Base-by-base conservation (phyloP, 2,797 vertebrate genomes). In the Neosalanx taihuensis region DNA sequence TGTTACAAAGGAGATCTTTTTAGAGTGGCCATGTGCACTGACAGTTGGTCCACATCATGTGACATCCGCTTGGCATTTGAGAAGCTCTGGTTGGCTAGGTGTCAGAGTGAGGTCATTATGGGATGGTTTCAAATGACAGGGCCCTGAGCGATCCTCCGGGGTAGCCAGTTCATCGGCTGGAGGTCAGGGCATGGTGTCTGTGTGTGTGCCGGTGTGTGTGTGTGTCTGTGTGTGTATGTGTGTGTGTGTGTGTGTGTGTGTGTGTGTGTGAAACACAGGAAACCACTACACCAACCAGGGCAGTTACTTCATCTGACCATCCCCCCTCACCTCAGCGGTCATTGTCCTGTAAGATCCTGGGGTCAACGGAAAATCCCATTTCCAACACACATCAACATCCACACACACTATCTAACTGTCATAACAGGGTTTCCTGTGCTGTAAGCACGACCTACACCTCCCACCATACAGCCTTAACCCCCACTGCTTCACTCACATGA, bases 21-120 rank as follows among this genome's bases (percentile, higher is more conserved):
- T 33, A 73, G 81, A 80, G 77, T 80, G 81, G 85, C 77, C 88
- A 87, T 89, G 88, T 90, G 90, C 82, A 84, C 80, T 84, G 88
- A 89, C 90, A 91, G 90, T 90, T 90, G 88, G 87, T 89, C 37
- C 83, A 72, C 78, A 74, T 88, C 89, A 86, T 87, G 85, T 87
- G 86, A 86, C 63, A 70, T 81, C 79, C 70, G 80, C 26, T 83
- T 87, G 87, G 88, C 86, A 86, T 81, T 75, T 69, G 69, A 60
- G 70, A 60, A 70, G 77, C 79, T 82, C 80, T 83, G 81, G 84
- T 76, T 87, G 85, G 86, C 84, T 75, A 77, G 67, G 73, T 88
- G 81, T 82, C 79, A 73, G 59, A 51, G 72, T 75, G 60, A 56
- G 83, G 82, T 87, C 86, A 88, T 86, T 84, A 89, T 89, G 86